Base-by-base conservation (phyloP, 1,140 invertebrate species). In the Pseudomyrmex gracilis region DNA sequence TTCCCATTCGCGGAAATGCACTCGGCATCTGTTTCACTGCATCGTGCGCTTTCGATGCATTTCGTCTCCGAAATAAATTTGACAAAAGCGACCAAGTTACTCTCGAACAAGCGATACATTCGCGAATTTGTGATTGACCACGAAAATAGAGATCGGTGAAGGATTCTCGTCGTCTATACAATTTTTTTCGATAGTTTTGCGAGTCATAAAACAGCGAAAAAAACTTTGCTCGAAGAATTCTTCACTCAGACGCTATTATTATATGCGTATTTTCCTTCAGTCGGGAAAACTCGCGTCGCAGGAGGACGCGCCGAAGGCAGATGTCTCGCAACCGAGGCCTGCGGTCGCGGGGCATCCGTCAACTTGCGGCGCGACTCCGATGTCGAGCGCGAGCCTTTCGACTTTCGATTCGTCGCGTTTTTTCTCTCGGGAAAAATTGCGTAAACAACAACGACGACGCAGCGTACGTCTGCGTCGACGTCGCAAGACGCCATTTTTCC, bases 281-380 rank as follows among this genome's bases (percentile, higher is more conserved):
- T 55, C 55, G 86, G 49, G 86, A 47, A 71, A 61, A 47, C 49
- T 68, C 66, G 88, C 87, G 57, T 86, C 82, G 86, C 61, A 58
- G 66, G 43, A 34, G 34, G 53, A 85, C 84, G 89, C 88, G 85
- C 87, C 89, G 84, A 90, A 90, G 88, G 82, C 86, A 85, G 90
- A 93, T 92, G 90, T 90, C 88, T 82, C 85, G 88, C 89, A 90
- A 94, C 90, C 90, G 93, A 94, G 94, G 94, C 94, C 94, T 94
- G 91, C 93, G 90, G 92, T 94, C 92, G 90, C 90, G 87, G 85
- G 83, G 89, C 91, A 92, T 92, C 91, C 73, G 84, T 80, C 83
- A 85, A 80, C 86, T 90, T 85, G 84, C 86, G 71, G 71, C 86
- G 89, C 76, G 73, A 66, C 49, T 77, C 84, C 85, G 70, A 68